Evolutionary conservation across 2,113 vertebrate genomes (phyloP).

Genomic region (Halcyon senegalensis): DNA sequence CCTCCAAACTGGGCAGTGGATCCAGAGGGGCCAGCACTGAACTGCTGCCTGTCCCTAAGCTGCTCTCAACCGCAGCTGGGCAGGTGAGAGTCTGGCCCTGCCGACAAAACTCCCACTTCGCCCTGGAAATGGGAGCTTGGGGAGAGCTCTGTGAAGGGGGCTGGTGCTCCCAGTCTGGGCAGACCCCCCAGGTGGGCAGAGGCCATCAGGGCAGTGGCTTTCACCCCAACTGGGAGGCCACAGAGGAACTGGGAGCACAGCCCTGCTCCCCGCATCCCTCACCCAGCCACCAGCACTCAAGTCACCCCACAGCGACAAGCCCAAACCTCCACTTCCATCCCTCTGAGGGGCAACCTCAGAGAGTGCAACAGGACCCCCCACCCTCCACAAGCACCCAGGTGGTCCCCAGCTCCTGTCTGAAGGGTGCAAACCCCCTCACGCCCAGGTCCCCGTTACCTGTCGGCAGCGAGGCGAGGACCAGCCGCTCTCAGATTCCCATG

Average conservation of each 20-base stretch:
- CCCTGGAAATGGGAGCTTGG: not conserved
- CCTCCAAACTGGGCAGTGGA: rapidly evolving
- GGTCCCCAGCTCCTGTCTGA: rapidly evolving
- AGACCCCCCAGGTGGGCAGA: not conserved
- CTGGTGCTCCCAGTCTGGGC: rapidly evolving
- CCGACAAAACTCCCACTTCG: not conserved
- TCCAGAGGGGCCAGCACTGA: rapidly evolving
- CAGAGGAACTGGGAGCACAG: not conserved
- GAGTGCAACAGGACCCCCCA: rapidly evolving
- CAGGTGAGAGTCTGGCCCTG: rapidly evolving
- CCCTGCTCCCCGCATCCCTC: not conserved
- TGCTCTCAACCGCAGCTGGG: not conserved
- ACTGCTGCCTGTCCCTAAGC: not conserved
- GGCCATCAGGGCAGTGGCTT: rapidly evolving
- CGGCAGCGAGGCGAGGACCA: not conserved
- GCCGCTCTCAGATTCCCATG: not conserved
- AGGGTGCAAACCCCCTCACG: rapidly evolving
- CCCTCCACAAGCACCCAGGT: rapidly evolving
- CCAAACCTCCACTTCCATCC: not conserved
- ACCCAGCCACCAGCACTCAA: rapidly evolving
- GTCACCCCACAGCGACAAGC: rapidly evolving
- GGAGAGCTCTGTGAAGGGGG: rapidly evolving
- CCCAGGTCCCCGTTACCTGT: not conserved
- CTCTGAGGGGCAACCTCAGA: rapidly evolving
- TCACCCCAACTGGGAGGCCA: rapidly evolving